These are phyloP conservation scores for Origma solitaria DNA, from an alignment of 2,113 vertebrate genomes.

Conservation along the genomic window DNA sequence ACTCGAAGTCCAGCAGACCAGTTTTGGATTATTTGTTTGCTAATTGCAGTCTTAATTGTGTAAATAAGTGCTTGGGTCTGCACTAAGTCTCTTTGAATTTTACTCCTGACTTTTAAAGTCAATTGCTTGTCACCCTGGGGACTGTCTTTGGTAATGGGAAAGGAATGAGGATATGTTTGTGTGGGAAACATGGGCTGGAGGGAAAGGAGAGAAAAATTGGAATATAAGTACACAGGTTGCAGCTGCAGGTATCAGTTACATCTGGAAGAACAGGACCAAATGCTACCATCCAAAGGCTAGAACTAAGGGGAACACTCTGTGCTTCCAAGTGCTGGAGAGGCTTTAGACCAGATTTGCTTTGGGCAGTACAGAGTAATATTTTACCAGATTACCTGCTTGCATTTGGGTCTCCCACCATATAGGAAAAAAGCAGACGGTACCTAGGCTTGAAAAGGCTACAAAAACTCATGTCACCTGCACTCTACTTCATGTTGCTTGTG, in stretches of 20 bases:
- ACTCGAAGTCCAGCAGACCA: background rate
- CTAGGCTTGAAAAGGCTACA: background rate
- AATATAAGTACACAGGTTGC: background rate
- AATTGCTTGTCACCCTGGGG: background rate
- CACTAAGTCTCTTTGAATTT: background rate
- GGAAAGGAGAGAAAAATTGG: background rate
- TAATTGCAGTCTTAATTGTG: background rate
- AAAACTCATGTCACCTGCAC: rapidly evolving
- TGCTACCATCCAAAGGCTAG: rapidly evolving
- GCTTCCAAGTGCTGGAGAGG: background rate
- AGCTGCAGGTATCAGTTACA: background rate
- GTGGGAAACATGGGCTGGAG: background rate
- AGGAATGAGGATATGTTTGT: background rate
- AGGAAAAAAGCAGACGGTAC: background rate
- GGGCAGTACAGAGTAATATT: background rate
- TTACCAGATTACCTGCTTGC: background rate
- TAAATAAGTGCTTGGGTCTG: background rate
- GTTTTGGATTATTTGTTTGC: background rate
- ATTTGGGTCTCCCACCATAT: background rate
- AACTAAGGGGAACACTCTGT: background rate
- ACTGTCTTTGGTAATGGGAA: rapidly evolving
- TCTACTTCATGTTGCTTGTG: background rate
- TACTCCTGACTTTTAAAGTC: background rate
- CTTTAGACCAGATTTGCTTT: background rate
- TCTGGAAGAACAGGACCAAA: background rate